A percentile compares a stretch with the other conserved stretches of the same genome.
Evolutionary conservation across 1,140 invertebrate genomes (phyloP).

Genomic region (Drosophila sturtevanti): DNA sequence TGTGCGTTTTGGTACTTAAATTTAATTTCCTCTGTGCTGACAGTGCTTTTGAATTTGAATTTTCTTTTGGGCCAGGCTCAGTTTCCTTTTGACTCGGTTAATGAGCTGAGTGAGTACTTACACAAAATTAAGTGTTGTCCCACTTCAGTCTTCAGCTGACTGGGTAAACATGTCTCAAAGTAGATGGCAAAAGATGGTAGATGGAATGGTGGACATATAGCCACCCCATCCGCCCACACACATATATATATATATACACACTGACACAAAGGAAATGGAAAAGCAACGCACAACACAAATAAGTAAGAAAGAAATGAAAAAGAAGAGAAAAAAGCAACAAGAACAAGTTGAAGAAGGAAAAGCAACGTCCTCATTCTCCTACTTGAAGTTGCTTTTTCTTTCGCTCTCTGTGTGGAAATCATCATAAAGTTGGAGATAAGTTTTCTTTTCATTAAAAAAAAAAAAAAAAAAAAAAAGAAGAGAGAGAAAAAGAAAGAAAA

Average conservation of each 20-base stretch:
- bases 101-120: slow-evolving; percentile 81
- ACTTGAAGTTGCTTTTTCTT: slow-evolving; percentile 33
- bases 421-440: slow-evolving; percentile 80
- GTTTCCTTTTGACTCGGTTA: slow-evolving; percentile 67
- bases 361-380: slow-evolving; percentile 45
- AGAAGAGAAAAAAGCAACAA: slow-evolving; percentile 33
- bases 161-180: slow-evolving; percentile 63
- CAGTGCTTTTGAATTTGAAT: slow-evolving; percentile 54
- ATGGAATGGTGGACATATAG: slow-evolving; percentile 1
- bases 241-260: slow-evolving; percentile 20
- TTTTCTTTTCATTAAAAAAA: slow-evolving; percentile 77
- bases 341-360: slow-evolving; percentile 74
- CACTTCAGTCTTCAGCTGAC: slow-evolving; percentile 72
- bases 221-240: slow-evolving; percentile 20
- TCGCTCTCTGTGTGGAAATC: slow-evolving; percentile 64
- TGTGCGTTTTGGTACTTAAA: slow-evolving; percentile 51
- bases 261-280: slow-evolving; percentile 76
- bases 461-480: slow-evolving; percentile 28
- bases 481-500: slow-evolving; percentile 15
- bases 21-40: slow-evolving; percentile 67
- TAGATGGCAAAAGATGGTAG: slow-evolving; percentile 18
- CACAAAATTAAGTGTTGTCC: slow-evolving; percentile 81
- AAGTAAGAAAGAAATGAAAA: slow-evolving; percentile 26
- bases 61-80: slow-evolving; percentile 41
- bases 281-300: slow-evolving; percentile 70